phyloP scores from a whole-genome alignment of 1,140 invertebrate species.

The Sycophila sp. region DNA sequence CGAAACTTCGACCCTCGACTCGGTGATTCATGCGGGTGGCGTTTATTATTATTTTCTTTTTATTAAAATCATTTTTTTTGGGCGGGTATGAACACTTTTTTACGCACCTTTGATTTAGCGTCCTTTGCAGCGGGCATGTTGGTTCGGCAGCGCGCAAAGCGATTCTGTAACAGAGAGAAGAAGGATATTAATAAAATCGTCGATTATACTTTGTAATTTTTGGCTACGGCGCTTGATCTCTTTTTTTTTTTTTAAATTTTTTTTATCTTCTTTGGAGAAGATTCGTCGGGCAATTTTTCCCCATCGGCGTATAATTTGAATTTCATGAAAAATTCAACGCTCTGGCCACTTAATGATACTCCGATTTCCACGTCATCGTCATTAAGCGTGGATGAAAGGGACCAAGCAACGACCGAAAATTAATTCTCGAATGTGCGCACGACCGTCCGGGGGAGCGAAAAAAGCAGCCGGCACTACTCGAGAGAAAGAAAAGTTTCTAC shows the following conservation, averaged over 20 bases:
- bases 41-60: background rate
- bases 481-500: conserved; percentile 1
- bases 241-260: too few species aligned
- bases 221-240: too few species aligned
- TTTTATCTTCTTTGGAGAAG: too few species aligned
- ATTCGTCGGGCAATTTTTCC: too few species aligned
- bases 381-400: background rate
- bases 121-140: background rate
- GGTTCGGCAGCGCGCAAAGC: background rate
- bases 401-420: background rate
- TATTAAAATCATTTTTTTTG: background rate
- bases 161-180: conserved; percentile 5
- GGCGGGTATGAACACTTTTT: background rate
- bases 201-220: background rate
- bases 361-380: too few species aligned
- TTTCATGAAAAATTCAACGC: background rate
- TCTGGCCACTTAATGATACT: background rate
- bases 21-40: conserved; percentile 10
- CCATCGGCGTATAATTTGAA: too few species aligned
- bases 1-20: too few species aligned
- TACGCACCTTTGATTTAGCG: conserved; percentile 10
- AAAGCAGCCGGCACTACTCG: background rate
- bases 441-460: background rate
- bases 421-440: background rate
- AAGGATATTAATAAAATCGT: background rate